These are phyloP conservation scores for Galeruca laticollis DNA, from an alignment of 2,888 invertebrate species.

Conservation along the genomic window DNA sequence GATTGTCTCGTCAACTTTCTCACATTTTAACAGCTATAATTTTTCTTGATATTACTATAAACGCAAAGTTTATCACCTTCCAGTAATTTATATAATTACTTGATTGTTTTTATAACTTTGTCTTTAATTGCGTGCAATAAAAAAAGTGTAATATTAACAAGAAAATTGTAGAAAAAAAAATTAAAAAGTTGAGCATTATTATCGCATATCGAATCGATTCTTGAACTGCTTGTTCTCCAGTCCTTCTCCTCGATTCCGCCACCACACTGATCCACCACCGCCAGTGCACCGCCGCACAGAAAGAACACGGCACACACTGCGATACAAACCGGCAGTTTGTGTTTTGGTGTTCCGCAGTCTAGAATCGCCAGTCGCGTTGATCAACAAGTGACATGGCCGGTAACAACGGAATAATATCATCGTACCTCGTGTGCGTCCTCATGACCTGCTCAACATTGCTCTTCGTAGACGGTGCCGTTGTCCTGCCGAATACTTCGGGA, in stretches of 20 bases:
- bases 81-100: too few species aligned
- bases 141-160: too few species aligned
- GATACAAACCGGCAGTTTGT: slow-evolving; percentile 37
- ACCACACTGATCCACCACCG: slow-evolving; percentile 12
- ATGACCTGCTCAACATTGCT: slow-evolving; percentile 40
- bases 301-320: slow-evolving; percentile 25
- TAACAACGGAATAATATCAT: slow-evolving; percentile 38
- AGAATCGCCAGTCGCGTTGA: slow-evolving; percentile 30
- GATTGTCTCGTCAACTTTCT: too few species aligned
- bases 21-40: too few species aligned
- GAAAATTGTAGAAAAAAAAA: not conserved
- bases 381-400: slow-evolving; percentile 47
- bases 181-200: slow-evolving; percentile 18
- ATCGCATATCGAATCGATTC: slow-evolving; percentile 45
- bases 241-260: slow-evolving; percentile 31
- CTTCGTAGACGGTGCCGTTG: slow-evolving; percentile 34
- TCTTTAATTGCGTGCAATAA: too few species aligned
- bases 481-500: slow-evolving; percentile 67
- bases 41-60: too few species aligned
- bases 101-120: too few species aligned
- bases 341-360: slow-evolving; percentile 41
- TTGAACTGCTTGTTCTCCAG: slow-evolving; percentile 48
- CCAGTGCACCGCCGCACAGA: slow-evolving; percentile 30
- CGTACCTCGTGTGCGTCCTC: slow-evolving; percentile 43
- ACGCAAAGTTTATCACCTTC: too few species aligned